Evolutionary conservation across 2,113 vertebrate species (phyloP).

Genomic region (Coregonus clupeaformis): DNA sequence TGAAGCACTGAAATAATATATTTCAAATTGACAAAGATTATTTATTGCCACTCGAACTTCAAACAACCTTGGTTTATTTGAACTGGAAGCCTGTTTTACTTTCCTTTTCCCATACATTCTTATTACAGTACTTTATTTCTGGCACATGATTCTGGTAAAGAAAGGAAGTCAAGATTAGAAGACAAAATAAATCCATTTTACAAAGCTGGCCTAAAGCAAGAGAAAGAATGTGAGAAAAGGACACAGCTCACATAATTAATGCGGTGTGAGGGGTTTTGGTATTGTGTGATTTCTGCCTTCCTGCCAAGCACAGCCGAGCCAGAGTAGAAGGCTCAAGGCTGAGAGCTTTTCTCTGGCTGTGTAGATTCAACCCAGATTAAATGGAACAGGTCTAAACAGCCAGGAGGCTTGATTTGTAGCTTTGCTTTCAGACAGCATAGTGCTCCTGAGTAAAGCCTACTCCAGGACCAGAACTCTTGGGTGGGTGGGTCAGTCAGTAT

Average conservation of each 20-base stretch:
- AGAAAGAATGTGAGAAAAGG: slow-evolving; percentile 51
- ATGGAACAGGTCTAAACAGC: slow-evolving; percentile 18
- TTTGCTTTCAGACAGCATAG: slow-evolving; percentile 18
- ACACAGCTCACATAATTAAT: slow-evolving; percentile 30
- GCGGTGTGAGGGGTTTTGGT: slow-evolving; percentile 52
- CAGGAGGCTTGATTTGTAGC: slow-evolving; percentile 28
- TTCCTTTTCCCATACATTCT: slow-evolving; percentile 13
- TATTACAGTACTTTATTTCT: background rate
- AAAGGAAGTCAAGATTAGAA: background rate
- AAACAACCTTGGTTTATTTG: slow-evolving; percentile 49
- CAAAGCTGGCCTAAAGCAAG: slow-evolving; percentile 41
- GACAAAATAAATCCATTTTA: slow-evolving; percentile 18
- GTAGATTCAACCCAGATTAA: slow-evolving; percentile 16
- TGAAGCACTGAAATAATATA: slow-evolving; percentile 15
- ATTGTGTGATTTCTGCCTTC: slow-evolving; percentile 54
- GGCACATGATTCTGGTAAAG: slow-evolving; percentile 57
- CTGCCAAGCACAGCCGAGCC: slow-evolving; percentile 42
- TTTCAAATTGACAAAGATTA: slow-evolving; percentile 39
- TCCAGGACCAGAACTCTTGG: slow-evolving; percentile 9
- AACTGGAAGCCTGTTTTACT: slow-evolving; percentile 37
- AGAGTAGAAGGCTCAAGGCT: slow-evolving; percentile 5
- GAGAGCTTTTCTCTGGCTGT: background rate
- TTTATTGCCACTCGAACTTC: slow-evolving; percentile 41
- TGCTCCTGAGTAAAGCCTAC: slow-evolving; percentile 6
- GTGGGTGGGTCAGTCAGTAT: background rate